Base-by-base conservation (phyloP, 1,140 invertebrate species). In the Contarinia nasturtii region DNA sequence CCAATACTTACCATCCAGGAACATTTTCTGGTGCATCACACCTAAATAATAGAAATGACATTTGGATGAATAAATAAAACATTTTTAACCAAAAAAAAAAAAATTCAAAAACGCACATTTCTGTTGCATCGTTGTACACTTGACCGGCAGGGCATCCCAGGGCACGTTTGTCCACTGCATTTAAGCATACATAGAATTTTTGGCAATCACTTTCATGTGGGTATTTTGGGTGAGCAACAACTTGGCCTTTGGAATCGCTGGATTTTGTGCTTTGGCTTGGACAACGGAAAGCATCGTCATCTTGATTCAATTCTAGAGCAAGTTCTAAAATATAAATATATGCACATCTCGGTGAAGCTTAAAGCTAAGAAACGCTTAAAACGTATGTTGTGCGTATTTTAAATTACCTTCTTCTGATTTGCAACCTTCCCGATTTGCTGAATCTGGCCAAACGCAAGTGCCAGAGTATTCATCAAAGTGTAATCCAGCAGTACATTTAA, bases 21-120 rank as follows among this genome's bases (percentile, higher is more conserved):
- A 90, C 86, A 57, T 89, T 87, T 61, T 90, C 85, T 21, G 86
- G 83, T 3, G 77, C 75, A 55, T 88, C 86, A n/a, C n/a, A n/a
- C n/a, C n/a, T n/a, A n/a, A n/a, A n/a, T n/a, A n/a, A n/a, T n/a
- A n/a, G n/a, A n/a, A n/a, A n/a, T n/a, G n/a, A n/a, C n/a, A n/a
- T n/a, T n/a, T n/a, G n/a, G n/a, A n/a, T n/a, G n/a, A n/a, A n/a
- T n/a, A n/a, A n/a, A n/a, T n/a, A n/a, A n/a, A n/a, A n/a, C n/a
- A n/a, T n/a, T n/a, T n/a, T n/a, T n/a, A n/a, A n/a, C n/a, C n/a
- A n/a, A n/a, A n/a, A n/a, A n/a, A n/a, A n/a, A n/a, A n/a, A n/a
- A n/a, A n/a, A n/a, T n/a, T n/a, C n/a, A n/a, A n/a, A n/a, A n/a
- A n/a, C n/a, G 60, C 87, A 91, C 56, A 75, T 78, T 59, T 86